Evolutionary conservation across 2,888 invertebrate genomes (phyloP), one percentile per base, ranked within the genome.

Genomic region (Coremacera marginata): DNA sequence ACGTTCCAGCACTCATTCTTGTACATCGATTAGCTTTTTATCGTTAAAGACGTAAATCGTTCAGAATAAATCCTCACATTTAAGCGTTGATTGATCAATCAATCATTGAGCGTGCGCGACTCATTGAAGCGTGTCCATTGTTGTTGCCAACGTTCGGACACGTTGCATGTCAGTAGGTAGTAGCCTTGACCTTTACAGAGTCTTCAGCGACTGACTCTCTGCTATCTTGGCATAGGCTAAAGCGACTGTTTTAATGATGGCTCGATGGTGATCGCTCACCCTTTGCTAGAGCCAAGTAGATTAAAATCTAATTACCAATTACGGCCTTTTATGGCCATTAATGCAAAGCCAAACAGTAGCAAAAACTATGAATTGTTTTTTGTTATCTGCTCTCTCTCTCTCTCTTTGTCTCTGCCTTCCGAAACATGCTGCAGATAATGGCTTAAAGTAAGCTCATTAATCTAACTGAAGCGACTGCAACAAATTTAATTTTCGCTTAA

Each of bases 261-360:
- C 31, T 70, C 19, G 9, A 55, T 34, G 52, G 68, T 51, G 34
- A 52, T 31, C 44, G 63, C 63, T 25, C 27, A 27, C 31, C 55
- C 71, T 57, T 55, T 22, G 74, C 52, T 31, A 31, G 51, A 34
- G 60, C 72, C 62, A 34, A 14, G 67, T 57, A 57, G 75, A 75
- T 75, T 75, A 67, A 75, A 75, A 60, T 68, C 75, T 75, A 75
- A 75, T 75, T 75, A 75, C 37, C 68, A 44, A 67, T 68, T 75
- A 75, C 55, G 14, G 27, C 57, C 72, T 25, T 68, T 68, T 68
- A 37, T 52, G 65, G 74, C 22, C 34, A 25, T 52, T 27, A 68
- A 49, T 19, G 44, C 27, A 34, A 19, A 22, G 52, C 27, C 63
- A 63, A 70, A 76, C 76, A 70, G 76, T 74, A 77, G 72, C 74